Percentiles rank a stretch among this genome's conserved stretches.
phyloP scores from a whole-genome alignment of 2,113 vertebrate genomes.

The Centropus bengalensis region DNA sequence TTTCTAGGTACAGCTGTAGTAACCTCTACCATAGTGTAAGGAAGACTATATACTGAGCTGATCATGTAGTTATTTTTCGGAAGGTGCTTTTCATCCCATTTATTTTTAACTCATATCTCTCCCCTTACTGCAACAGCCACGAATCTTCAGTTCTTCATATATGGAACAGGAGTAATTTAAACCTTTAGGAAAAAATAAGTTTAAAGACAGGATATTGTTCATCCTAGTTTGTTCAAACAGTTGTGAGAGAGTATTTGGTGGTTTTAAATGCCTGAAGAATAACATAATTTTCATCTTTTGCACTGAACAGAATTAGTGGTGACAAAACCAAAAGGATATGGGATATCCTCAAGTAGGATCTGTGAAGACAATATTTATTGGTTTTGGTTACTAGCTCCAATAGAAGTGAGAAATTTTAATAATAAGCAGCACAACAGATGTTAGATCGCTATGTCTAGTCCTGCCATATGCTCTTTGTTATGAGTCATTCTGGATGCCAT shows the following conservation, averaged over 20 bases:
- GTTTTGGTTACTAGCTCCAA: neutral
- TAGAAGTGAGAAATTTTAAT: slow-evolving; percentile 50
- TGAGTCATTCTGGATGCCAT: slow-evolving; percentile 69
- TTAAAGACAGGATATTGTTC: neutral
- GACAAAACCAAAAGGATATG: neutral
- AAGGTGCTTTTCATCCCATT: neutral
- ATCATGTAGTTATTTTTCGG: neutral
- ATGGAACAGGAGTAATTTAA: neutral
- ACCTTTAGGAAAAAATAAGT: neutral
- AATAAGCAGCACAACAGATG: slow-evolving; percentile 60
- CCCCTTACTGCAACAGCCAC: neutral
- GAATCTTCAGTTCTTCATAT: neutral
- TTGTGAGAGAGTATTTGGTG: neutral
- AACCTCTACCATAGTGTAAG: neutral
- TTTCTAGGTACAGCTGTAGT: neutral
- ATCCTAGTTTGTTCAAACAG: neutral
- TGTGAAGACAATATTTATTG: slow-evolving; percentile 23
- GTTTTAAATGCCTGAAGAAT: neutral
- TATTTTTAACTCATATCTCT: neutral
- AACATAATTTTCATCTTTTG: neutral
- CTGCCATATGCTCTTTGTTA: slow-evolving; percentile 59
- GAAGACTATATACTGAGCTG: neutral
- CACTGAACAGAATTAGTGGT: neutral
- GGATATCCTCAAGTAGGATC: slow-evolving; percentile 33
- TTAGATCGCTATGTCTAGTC: slow-evolving; percentile 21